A percentile compares a stretch with the other conserved stretches of the same genome.
These are phyloP conservation scores for Pristionchus entomophagus DNA, from an alignment of 2,888 invertebrate genomes.

Conservation along the genomic window DNA sequence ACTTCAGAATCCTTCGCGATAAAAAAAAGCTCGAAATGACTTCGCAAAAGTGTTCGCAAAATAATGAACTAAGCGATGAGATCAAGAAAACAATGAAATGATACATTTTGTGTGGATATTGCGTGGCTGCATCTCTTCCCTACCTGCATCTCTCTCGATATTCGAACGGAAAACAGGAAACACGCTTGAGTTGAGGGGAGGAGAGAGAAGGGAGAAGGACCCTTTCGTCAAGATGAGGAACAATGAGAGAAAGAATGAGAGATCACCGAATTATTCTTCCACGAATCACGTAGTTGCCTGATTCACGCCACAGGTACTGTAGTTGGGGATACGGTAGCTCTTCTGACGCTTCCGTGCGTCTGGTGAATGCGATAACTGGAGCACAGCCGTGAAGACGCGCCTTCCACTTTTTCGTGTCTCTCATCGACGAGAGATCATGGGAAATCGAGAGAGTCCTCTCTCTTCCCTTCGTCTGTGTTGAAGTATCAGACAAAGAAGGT, in stretches of 20 bases:
- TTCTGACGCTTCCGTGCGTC: too few relatives aligned
- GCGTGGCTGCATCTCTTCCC: neutral
- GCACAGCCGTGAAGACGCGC: neutral
- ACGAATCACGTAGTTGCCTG: too few relatives aligned
- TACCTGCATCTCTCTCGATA: neutral
- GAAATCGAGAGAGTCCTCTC: neutral
- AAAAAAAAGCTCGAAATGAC: too few relatives aligned
- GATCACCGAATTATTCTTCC: too few relatives aligned
- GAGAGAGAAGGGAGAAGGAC: neutral
- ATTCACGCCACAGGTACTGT: too few relatives aligned
- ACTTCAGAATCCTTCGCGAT: too few relatives aligned
- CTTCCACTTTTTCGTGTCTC: neutral
- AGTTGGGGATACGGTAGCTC: too few relatives aligned
- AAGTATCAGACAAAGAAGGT: constrained; percentile 33
- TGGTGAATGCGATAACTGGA: too few relatives aligned
- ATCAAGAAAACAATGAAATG: too few relatives aligned
- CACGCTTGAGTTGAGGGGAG: constrained; percentile 30
- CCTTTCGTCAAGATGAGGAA: neutral
- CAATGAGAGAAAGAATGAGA: neutral
- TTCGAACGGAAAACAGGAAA: constrained; percentile 35
- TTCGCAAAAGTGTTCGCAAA: neutral
- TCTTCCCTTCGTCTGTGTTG: neutral
- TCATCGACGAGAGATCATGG: neutral
- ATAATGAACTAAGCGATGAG: neutral
- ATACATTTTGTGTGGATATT: neutral